Evolutionary conservation across 64 coral and sea anemone species (phyloP), one percentile per base, ranked within the genome.

Genomic region (Dendrophyllia cribrosa): DNA sequence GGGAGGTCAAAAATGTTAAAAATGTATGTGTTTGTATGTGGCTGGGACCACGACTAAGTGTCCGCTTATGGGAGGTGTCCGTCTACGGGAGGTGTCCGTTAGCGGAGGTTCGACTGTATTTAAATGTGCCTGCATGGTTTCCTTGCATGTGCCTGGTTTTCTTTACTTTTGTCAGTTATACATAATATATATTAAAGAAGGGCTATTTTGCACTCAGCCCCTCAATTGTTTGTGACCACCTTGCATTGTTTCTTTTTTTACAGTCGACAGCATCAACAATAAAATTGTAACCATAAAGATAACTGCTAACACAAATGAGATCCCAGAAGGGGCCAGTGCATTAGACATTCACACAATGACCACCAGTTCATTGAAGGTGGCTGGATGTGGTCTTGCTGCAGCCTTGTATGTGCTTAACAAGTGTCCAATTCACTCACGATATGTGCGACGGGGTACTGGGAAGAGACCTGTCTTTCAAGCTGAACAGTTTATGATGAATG

Each of bases 381-480:
- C 83, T 12, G 59, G 72, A 55, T 58, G 59, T 59, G 48, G 72
- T 56, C 25, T 93, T 87, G 62, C 83, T 9, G 78, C 59, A 66
- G 91, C 91, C 20, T 25, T 93, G 64, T 93, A 87, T 79, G 52
- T 79, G 24, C 91, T 93, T 7, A 72, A 62, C 26, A 87, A 61
- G 25, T 93, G 91, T 44, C 64, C 43, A 79, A 77, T 93, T 86
- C 91, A 88, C 64, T 93, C 91, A 12, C 83, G 91, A 68, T 88
- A 93, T 72, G 26, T 55, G 7, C 55, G 64, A 14, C 83, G 51
- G 70, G 91, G 83, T 9, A 71, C 24, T 46, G 91, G 91, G 4
- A 62, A 59, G 61, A 80, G 77, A 80, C 21, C 60, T 24, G 11
- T 59, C 22, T 61, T 45, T 60, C 10, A 80, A 80, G 55, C 43